Conservation (phyloP, 2,888 invertebrate genomes). For the Campoplex nolae region DNA sequence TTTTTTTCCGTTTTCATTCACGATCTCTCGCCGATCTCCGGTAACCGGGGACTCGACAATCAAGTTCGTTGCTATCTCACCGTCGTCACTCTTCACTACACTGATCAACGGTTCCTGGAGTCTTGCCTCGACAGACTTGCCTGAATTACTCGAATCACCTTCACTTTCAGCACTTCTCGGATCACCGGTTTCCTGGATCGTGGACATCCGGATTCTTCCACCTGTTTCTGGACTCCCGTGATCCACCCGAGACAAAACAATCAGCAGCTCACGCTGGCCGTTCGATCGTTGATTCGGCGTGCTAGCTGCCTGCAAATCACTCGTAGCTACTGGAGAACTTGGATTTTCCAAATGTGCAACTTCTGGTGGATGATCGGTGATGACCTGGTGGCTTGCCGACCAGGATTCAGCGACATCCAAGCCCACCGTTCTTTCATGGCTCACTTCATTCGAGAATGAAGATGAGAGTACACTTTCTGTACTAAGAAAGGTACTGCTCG, state of each 20-base stretch:
- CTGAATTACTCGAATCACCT: background rate
- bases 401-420: background rate
- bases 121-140: background rate
- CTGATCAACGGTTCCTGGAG: background rate
- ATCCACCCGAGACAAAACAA: slow-evolving; percentile 77
- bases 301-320: background rate
- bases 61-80: background rate
- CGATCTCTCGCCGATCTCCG: background rate
- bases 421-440: background rate
- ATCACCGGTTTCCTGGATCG: background rate
- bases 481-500: background rate
- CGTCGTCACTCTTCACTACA: background rate
- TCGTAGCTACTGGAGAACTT: background rate
- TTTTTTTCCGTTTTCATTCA: slow-evolving; percentile 15
- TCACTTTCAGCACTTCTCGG: background rate
- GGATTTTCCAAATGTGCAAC: background rate
- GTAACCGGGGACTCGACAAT: background rate
- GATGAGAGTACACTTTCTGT: background rate
- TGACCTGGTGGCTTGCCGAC: background rate
- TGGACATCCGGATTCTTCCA: background rate
- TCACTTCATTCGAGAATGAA: background rate
- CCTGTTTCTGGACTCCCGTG: slow-evolving; percentile 15
- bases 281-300: slow-evolving; percentile 17
- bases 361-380: background rate
- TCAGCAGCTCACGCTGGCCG: slow-evolving; percentile 66